Conservation (phyloP, 2,888 invertebrate species). For the Myopa tessellatipennis region DNA sequence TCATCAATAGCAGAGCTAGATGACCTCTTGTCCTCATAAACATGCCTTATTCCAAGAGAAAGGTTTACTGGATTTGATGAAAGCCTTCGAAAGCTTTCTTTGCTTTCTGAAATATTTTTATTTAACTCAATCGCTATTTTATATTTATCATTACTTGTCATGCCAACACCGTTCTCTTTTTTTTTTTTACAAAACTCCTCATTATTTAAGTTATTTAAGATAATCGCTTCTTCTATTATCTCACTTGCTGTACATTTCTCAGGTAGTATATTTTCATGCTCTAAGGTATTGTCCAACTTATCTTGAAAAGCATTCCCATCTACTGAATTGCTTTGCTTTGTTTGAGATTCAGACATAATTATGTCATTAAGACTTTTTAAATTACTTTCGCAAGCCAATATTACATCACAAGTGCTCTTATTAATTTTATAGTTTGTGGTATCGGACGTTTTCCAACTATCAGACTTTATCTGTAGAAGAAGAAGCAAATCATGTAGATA, state of each 20-base stretch:
- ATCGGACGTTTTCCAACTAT: slow-evolving; percentile 75
- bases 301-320: slow-evolving; percentile 5
- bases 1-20: slow-evolving; percentile 50
- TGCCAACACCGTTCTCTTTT: too few relatives aligned
- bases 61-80: slow-evolving; percentile 87
- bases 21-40: slow-evolving; percentile 56
- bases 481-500: slow-evolving; percentile 86
- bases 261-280: slow-evolving; percentile 7
- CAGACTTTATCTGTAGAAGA: slow-evolving; percentile 86
- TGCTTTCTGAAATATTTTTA: slow-evolving; percentile 61
- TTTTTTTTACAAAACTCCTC: too few relatives aligned
- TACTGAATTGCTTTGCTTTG: slow-evolving; percentile 10
- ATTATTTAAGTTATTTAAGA: not conserved
- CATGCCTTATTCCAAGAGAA: slow-evolving; percentile 74
- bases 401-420: slow-evolving; percentile 29
- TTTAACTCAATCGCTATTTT: slow-evolving; percentile 11
- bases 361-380: slow-evolving; percentile 33
- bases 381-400: slow-evolving; percentile 33
- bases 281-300: slow-evolving; percentile 6
- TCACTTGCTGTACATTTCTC: slow-evolving; percentile 16
- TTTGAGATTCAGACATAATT: slow-evolving; percentile 12
- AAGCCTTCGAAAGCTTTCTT: slow-evolving; percentile 63
- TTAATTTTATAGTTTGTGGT: slow-evolving; percentile 54
- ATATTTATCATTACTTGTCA: slow-evolving; percentile 11
- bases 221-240: slow-evolving; percentile 10